These are phyloP conservation scores for Microdon myrmicae DNA, from an alignment of 2,888 invertebrate genomes.

Conservation along the genomic window DNA sequence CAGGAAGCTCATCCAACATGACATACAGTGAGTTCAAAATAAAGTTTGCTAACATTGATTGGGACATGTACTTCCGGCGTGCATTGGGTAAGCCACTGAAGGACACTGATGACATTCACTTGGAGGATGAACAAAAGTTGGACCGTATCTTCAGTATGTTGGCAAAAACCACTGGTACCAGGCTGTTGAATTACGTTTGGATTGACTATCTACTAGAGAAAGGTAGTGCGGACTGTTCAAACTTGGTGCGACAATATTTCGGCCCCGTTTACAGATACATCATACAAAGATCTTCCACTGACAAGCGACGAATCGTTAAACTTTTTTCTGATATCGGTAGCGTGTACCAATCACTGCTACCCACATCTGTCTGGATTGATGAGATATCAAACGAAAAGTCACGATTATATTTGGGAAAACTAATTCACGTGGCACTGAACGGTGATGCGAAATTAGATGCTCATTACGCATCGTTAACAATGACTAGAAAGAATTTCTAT, in stretches of 20 bases:
- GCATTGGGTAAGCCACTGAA: constrained; percentile 59
- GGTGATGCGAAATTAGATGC: constrained; percentile 60
- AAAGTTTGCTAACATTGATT: constrained; percentile 57
- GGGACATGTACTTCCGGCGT: constrained; percentile 61
- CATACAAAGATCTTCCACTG: constrained; percentile 57
- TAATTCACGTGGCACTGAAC: constrained; percentile 60
- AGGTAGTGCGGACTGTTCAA: constrained; percentile 56
- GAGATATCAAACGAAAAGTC: constrained; percentile 62
- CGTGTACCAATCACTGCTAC: constrained; percentile 58
- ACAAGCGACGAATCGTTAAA: constrained; percentile 59
- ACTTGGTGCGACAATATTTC: constrained; percentile 57
- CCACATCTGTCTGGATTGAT: constrained; percentile 61
- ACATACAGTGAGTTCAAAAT: constrained; percentile 58
- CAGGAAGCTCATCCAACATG: constrained; percentile 25
- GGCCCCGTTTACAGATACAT: constrained; percentile 60
- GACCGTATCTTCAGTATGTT: constrained; percentile 58
- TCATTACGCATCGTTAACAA: constrained; percentile 56
- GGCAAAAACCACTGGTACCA: constrained; percentile 57
- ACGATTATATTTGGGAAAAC: constrained; percentile 58
- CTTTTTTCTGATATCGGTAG: constrained; percentile 61
- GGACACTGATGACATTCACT: constrained; percentile 57
- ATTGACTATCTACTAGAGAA: constrained; percentile 63
- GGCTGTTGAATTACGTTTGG: constrained; percentile 63
- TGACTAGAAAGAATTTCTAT: constrained; percentile 61
- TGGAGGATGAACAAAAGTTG: constrained; percentile 59